Percentiles rank a stretch among this genome's conserved stretches.
Conservation (phyloP, 1,140 invertebrate species). For the Melanaphis sacchari region DNA sequence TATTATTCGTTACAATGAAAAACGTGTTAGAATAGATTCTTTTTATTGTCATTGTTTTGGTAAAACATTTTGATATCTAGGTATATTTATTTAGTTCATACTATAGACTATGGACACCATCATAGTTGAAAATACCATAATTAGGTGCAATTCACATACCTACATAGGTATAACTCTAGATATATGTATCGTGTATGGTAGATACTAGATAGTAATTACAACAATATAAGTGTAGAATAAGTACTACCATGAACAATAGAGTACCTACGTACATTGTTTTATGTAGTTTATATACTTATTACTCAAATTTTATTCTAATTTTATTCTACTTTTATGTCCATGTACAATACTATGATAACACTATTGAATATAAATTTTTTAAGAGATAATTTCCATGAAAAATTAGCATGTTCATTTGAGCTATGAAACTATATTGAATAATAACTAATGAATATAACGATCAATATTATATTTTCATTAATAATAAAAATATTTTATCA, state of each 20-base stretch:
- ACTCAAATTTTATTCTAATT: not conserved
- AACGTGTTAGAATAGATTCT: not conserved
- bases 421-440: not conserved
- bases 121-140: not conserved
- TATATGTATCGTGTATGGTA: too few relatives aligned
- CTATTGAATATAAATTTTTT: not conserved
- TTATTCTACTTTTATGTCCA: not conserved
- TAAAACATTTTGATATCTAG: not conserved
- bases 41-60: not conserved
- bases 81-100: not conserved
- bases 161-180: not conserved
- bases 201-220: not conserved
- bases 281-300: not conserved
- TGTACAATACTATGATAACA: not conserved
- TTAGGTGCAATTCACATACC: not conserved
- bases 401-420: not conserved
- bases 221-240: not conserved
- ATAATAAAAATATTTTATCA: not conserved
- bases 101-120: too few relatives aligned
- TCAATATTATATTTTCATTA: not conserved
- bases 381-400: not conserved
- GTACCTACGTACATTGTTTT: not conserved
- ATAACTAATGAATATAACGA: not conserved
- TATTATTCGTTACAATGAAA: not conserved
- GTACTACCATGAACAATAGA: not conserved